phyloP scores from a whole-genome alignment of 2,888 invertebrate species.

The Dromius quadrimaculatus region DNA sequence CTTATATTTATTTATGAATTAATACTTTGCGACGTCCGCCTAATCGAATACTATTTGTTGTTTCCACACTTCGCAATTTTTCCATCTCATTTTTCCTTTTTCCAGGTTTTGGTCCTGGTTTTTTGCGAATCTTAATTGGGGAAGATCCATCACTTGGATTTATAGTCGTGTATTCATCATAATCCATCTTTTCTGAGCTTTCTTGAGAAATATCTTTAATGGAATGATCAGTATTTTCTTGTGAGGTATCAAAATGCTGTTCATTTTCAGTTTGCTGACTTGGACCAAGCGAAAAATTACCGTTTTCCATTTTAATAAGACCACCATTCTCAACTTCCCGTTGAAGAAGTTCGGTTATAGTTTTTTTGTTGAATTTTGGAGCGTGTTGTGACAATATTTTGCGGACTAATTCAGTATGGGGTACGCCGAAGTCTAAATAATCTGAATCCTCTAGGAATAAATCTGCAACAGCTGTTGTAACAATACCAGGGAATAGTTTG shows the following conservation, averaged over 20 bases:
- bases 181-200: slow-evolving; percentile 54
- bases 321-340: slow-evolving; percentile 79
- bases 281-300: slow-evolving; percentile 77
- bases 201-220: too few species aligned
- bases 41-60: slow-evolving; percentile 63
- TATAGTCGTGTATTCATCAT: slow-evolving; percentile 54
- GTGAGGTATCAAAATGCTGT: background rate
- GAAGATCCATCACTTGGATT: slow-evolving; percentile 51
- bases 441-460: slow-evolving; percentile 79
- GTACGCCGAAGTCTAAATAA: slow-evolving; percentile 79
- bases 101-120: slow-evolving; percentile 56
- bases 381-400: slow-evolving; percentile 76
- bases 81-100: slow-evolving; percentile 53
- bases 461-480: slow-evolving; percentile 79
- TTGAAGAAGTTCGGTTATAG: slow-evolving; percentile 75
- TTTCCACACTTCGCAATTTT: slow-evolving; percentile 24
- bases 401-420: slow-evolving; percentile 75
- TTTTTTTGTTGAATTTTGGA: slow-evolving; percentile 73
- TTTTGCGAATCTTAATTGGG: slow-evolving; percentile 55
- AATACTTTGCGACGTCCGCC: slow-evolving; percentile 72
- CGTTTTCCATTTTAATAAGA: slow-evolving; percentile 76
- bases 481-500: slow-evolving; percentile 66
- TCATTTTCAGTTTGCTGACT: slow-evolving; percentile 59
- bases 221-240: background rate
- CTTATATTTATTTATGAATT: background rate